Evolutionary conservation across 2,113 vertebrate genomes (phyloP).

Genomic region (Castor canadensis): DNA sequence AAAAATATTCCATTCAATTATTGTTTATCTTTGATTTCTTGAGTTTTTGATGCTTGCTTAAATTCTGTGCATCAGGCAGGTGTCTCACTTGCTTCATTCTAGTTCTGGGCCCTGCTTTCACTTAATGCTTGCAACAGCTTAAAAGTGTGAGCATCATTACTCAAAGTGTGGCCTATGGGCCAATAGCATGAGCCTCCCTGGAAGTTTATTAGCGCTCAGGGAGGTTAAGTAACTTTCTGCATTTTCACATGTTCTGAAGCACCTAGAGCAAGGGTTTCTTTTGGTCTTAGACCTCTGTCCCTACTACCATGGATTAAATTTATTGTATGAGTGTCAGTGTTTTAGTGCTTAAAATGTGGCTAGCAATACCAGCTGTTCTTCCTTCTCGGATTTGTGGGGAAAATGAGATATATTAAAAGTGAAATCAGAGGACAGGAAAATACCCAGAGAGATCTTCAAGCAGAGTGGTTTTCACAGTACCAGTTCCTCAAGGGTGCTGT

Average conservation of each 20-base stretch:
- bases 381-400: not conserved
- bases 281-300: not conserved
- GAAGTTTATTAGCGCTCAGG: not conserved
- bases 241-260: not conserved
- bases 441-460: not conserved
- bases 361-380: not conserved
- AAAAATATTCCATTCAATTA: conserved; percentile 7
- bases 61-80: not conserved
- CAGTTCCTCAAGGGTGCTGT: not conserved
- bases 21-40: not conserved
- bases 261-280: not conserved
- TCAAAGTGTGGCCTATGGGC: not conserved
- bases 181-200: not conserved
- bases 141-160: not conserved
- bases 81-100: not conserved
- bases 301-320: not conserved
- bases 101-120: not conserved
- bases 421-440: not conserved
- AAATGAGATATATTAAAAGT: not conserved
- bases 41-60: not conserved
- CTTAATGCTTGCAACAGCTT: not conserved
- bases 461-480: not conserved
- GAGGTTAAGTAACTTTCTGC: not conserved
- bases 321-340: conserved; percentile 8
- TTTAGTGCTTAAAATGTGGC: not conserved